Conservation (phyloP, 37 sponge, comb jelly and placozoan species). For the Axinella damicornis region DNA sequence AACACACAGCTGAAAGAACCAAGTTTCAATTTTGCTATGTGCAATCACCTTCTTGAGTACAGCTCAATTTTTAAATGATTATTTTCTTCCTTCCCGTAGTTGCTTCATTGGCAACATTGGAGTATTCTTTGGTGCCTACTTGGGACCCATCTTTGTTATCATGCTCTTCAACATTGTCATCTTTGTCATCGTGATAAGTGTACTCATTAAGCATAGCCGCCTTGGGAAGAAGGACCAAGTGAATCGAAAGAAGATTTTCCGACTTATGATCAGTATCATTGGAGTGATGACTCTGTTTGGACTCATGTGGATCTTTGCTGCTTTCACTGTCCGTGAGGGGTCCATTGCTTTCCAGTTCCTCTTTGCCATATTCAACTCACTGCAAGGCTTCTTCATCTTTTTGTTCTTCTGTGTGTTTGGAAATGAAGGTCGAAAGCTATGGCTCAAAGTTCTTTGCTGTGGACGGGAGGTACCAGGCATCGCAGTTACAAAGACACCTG, state of each 20-base stretch:
- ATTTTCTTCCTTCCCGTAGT: neutral
- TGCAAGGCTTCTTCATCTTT: conserved; percentile 59
- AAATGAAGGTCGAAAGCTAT: conserved; percentile 9
- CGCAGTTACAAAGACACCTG: too few species aligned
- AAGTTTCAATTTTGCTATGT: too few species aligned
- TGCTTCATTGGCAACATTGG: conserved; percentile 15
- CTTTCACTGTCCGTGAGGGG: conserved; percentile 29
- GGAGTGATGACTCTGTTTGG: conserved; percentile 43
- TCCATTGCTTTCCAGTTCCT: conserved; percentile 46
- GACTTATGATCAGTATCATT: neutral
- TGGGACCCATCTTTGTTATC: conserved; percentile 16
- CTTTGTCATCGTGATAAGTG: neutral
- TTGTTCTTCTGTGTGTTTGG: conserved; percentile 43
- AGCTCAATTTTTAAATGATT: too few species aligned
- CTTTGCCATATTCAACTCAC: conserved; percentile 43
- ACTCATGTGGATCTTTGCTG: conserved; percentile 62
- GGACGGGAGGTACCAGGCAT: too few species aligned
- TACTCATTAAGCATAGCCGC: conserved; percentile 4
- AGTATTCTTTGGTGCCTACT: conserved; percentile 21
- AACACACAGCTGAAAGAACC: too few species aligned
- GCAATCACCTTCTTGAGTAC: too few species aligned
- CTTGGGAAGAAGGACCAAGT: too few species aligned
- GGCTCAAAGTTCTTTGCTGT: neutral
- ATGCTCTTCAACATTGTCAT: conserved; percentile 1
- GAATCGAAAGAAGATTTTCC: neutral